These are phyloP conservation scores for Oncorhynchus tshawytscha DNA, from an alignment of 2,113 vertebrate genomes.

Conservation along the genomic window DNA sequence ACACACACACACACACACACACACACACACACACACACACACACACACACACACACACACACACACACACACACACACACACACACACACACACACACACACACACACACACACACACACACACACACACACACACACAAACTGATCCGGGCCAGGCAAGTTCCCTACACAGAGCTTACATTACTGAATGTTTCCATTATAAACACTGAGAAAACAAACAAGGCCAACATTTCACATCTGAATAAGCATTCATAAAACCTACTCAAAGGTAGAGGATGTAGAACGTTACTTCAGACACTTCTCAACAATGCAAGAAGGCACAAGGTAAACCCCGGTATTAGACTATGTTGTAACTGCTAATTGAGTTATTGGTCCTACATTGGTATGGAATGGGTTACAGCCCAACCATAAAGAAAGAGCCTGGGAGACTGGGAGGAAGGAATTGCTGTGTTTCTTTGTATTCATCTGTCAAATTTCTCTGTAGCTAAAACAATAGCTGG, in stretches of 20 bases:
- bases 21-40: no score
- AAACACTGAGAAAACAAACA: slow-evolving; percentile 11
- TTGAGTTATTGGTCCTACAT: neutral
- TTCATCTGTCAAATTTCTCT: neutral
- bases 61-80: slow-evolving; percentile 53
- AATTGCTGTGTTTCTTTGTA: neutral
- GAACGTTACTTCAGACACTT: no score
- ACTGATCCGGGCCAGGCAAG: slow-evolving; percentile 19
- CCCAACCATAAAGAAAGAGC: no score
- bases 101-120: slow-evolving; percentile 54
- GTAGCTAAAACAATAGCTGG: neutral
- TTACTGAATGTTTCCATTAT: slow-evolving; percentile 1
- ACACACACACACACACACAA: slow-evolving; percentile 22
- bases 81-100: slow-evolving; percentile 22
- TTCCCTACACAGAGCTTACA: neutral
- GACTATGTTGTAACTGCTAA: neutral
- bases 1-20: no score
- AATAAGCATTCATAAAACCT: neutral
- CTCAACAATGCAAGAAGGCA: neutral
- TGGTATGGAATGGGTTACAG: no score
- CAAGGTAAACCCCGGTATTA: no score
- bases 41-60: slow-evolving; percentile 3
- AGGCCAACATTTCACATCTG: neutral
- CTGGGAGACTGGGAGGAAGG: no score
- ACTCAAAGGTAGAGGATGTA: neutral